These are phyloP conservation scores for Adelges cooleyi DNA, from an alignment of 1,140 invertebrate genomes.

Conservation along the genomic window DNA sequence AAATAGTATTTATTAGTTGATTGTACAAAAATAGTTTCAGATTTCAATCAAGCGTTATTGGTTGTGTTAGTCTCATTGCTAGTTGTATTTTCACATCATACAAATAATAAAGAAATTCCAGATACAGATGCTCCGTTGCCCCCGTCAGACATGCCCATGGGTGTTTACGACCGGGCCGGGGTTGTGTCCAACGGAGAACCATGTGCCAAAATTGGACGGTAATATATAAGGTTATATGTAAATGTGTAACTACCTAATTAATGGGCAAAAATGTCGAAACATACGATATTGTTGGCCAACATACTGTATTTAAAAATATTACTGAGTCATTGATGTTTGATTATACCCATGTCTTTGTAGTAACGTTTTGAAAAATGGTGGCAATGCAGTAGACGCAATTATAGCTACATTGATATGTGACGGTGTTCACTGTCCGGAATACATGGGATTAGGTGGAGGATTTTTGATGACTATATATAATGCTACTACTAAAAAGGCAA, in stretches of 20 bases:
- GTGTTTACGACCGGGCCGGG: slow-evolving; percentile 30
- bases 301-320: no score
- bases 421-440: slow-evolving; percentile 66
- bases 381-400: slow-evolving; percentile 70
- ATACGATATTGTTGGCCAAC: no score
- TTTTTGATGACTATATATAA: slow-evolving; percentile 67
- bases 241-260: no score
- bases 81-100: not conserved
- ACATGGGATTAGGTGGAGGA: slow-evolving; percentile 72
- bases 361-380: slow-evolving; percentile 50
- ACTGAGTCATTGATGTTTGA: no score
- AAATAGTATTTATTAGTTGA: no score
- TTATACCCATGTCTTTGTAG: no score
- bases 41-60: not conserved
- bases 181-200: slow-evolving; percentile 38
- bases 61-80: not conserved
- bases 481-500: slow-evolving; percentile 39
- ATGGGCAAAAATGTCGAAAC: no score
- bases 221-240: slow-evolving; percentile 1
- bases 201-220: slow-evolving; percentile 39
- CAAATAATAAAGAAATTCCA: not conserved
- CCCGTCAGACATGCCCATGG: slow-evolving; percentile 29
- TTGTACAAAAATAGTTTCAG: not conserved
- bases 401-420: slow-evolving; percentile 71
- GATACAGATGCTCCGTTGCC: slow-evolving; percentile 24